Evolutionary conservation across 2,888 invertebrate species (phyloP).

Genomic region (Diaphora mendica): DNA sequence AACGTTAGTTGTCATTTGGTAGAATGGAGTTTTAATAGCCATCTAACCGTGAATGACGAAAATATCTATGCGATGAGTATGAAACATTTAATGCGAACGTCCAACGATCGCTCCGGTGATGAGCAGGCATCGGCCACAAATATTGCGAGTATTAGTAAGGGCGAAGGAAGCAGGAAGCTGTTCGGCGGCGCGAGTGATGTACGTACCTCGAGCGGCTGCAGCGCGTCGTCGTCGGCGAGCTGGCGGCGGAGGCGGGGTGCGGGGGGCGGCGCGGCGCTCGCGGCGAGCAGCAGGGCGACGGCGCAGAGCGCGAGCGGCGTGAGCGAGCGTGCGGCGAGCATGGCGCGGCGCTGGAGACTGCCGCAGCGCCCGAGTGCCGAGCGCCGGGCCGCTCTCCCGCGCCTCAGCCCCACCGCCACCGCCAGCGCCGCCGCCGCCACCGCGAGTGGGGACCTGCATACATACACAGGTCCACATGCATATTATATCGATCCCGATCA

Average conservation of each 20-base stretch:
- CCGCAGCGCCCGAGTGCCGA: constrained; percentile 23
- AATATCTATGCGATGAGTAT: not conserved
- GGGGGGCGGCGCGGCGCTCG: constrained; percentile 50
- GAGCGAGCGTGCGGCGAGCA: constrained; percentile 62
- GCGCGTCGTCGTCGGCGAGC: constrained; percentile 74
- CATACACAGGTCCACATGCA: not conserved
- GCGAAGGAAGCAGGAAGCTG: constrained; percentile 7
- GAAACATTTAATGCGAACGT: not conserved
- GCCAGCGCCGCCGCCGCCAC: not conserved
- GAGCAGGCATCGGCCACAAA: no score
- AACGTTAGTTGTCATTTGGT: not conserved
- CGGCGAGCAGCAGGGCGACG: constrained; percentile 51
- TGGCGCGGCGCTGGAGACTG: constrained; percentile 60
- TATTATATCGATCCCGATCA: not conserved
- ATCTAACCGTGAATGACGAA: not conserved
- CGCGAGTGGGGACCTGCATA: constrained; percentile 1
- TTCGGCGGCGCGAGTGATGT: not conserved
- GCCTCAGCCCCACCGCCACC: constrained; percentile 1
- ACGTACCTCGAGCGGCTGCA: constrained; percentile 78
- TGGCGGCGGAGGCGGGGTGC: constrained; percentile 67
- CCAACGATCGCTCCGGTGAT: not conserved
- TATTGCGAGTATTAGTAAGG: not conserved
- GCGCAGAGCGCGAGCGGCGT: constrained; percentile 53
- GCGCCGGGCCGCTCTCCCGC: constrained; percentile 11
- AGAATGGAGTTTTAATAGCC: constrained; percentile 2